Evolutionary conservation across 2,113 vertebrate species (phyloP), one percentile per base, ranked within the genome.

Genomic region (Chamaea fasciata): DNA sequence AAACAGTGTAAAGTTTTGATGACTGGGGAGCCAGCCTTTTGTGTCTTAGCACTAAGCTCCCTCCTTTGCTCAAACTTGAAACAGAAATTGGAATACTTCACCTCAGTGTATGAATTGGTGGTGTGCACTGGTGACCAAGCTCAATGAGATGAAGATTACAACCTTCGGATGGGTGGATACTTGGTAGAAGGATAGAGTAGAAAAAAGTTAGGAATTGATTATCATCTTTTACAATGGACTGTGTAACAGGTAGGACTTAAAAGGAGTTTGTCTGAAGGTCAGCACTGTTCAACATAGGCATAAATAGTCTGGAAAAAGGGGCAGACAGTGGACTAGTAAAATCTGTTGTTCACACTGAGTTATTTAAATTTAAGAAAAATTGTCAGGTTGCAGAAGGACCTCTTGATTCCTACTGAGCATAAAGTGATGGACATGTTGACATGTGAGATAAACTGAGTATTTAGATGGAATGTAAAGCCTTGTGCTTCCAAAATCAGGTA

Each of bases 311-410:
- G 70, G 33, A n/a, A 89, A 85, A 67, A 35, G 9, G 6, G 4
- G 5, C 0, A 0, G 26, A 59, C 31, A 70, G 21, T 1, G 0
- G 6, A 46, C 11, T 15, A 50, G 12, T 84, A 53, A 78, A 82
- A 67, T 65, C 13, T 79, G 20, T 53, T 83, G 16, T 59, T 82
- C 6, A 4, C 24, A 35, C 1, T 60, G 33, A 74, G 8, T 71
- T 84, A 65, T 37, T 91, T 42, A 23, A 12, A 15, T 77, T 89
- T 87, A 70, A 28, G 55, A 63, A 75, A 82, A 50, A 19, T 49
- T 26, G 4, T 81, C 27, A 65, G 18, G 9, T 63, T 92, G 52
- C 41, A 47, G 47, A 75, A 91, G 13, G 9, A 56, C 18, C 9
- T 85, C 13, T 70, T 55, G 71, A 59, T 78, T 91, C 60, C 26